Evolutionary conservation across 1,140 invertebrate species (phyloP).

Genomic region (Homarus americanus): DNA sequence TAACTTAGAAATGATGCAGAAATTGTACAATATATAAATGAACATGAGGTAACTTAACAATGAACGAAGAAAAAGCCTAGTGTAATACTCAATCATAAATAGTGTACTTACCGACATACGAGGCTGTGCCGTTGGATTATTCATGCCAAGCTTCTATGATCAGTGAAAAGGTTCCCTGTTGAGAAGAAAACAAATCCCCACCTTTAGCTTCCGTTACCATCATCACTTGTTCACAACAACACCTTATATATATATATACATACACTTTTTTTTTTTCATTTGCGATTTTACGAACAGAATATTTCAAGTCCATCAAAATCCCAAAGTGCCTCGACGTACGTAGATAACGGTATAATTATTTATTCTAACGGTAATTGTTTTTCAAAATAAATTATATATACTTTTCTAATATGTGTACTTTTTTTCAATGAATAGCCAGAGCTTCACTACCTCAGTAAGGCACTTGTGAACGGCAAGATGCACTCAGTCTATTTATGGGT

Average conservation of each 20-base stretch:
- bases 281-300: neutral
- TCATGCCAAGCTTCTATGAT: constrained; percentile 97
- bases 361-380: too few relatives aligned
- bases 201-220: neutral
- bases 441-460: neutral
- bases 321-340: constrained; percentile 36
- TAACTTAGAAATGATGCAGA: too few relatives aligned
- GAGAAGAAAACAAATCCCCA: constrained; percentile 78
- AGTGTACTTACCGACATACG: constrained; percentile 72
- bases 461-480: neutral
- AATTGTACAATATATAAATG: too few relatives aligned
- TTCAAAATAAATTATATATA: neutral
- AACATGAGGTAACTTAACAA: too few relatives aligned
- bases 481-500: neutral
- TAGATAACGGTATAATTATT: too few relatives aligned
- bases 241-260: neutral
- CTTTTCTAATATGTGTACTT: neutral
- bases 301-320: constrained; percentile 7
- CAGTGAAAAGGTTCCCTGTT: constrained; percentile 95
- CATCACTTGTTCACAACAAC: neutral
- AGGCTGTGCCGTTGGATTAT: constrained; percentile 50
- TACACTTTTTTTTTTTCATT: neutral
- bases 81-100: too few relatives aligned
- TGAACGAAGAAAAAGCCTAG: too few relatives aligned
- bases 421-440: neutral